phyloP scores from a whole-genome alignment of 2,113 vertebrate species.

The Rutilus rutilus region DNA sequence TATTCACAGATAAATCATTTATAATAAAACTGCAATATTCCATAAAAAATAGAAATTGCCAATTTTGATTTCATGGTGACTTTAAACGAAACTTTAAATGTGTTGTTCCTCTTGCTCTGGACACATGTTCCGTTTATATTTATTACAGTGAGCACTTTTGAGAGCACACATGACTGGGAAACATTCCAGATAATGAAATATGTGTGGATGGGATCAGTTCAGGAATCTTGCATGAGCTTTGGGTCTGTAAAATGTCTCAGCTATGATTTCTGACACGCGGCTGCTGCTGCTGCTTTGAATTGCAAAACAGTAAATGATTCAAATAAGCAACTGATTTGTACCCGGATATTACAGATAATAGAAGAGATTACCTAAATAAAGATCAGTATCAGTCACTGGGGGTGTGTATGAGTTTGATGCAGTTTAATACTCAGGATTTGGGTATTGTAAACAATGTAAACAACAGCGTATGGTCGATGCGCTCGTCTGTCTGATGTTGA shows the following conservation, averaged over 20 bases:
- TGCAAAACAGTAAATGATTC: slow-evolving; percentile 4
- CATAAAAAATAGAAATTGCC: too few species aligned
- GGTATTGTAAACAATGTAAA: slow-evolving; percentile 25
- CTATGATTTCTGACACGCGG: neutral
- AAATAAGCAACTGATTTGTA: neutral
- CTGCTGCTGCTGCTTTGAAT: slow-evolving; percentile 13
- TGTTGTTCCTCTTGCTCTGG: neutral
- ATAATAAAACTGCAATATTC: too few species aligned
- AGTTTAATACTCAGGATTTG: neutral
- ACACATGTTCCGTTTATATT: neutral
- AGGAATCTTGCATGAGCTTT: neutral
- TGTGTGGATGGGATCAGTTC: neutral
- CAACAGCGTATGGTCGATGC: slow-evolving; percentile 4
- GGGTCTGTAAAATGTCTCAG: slow-evolving; percentile 3
- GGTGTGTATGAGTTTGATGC: neutral
- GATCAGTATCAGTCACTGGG: neutral
- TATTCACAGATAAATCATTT: too few species aligned
- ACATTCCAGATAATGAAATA: neutral
- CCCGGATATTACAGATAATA: neutral
- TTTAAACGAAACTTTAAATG: neutral
- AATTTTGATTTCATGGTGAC: too few species aligned
- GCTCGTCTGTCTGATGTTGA: slow-evolving; percentile 57
- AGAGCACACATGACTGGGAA: neutral
- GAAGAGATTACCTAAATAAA: neutral
- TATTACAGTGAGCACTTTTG: neutral